These are phyloP conservation scores for Lophius piscatorius DNA, from an alignment of 2,113 vertebrate species.

Conservation along the genomic window DNA sequence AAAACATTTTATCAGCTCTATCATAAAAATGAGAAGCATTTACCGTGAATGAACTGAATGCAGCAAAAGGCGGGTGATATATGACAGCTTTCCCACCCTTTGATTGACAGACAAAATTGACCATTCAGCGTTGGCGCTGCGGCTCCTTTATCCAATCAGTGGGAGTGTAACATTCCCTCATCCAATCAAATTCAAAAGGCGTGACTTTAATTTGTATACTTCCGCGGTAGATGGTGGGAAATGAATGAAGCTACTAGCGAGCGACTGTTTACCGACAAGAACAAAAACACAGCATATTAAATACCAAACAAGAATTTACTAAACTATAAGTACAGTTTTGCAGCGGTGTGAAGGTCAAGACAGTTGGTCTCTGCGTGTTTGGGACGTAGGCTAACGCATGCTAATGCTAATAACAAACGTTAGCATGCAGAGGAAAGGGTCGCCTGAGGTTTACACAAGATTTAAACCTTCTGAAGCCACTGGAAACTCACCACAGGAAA, in stretches of 20 bases:
- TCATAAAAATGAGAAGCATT: no score
- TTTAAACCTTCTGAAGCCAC: conserved; percentile 12
- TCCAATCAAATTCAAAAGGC: conserved; percentile 47
- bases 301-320: not conserved
- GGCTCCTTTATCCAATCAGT: conserved; percentile 32
- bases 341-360: no score
- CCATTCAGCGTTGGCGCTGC: conserved; percentile 24
- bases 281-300: not conserved
- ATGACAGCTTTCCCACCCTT: no score
- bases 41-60: no score
- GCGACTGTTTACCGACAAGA: not conserved
- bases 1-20: no score
- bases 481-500: not conserved
- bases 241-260: conserved; percentile 27
- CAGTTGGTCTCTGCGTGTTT: not conserved
- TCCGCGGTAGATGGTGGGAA: not conserved
- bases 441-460: conserved; percentile 4
- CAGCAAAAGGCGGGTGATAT: no score
- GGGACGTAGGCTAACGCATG: not conserved
- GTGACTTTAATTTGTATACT: not conserved
- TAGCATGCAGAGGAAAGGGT: conserved; percentile 48
- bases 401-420: conserved; percentile 44
- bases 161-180: not conserved
- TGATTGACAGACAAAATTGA: no score
- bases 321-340: not conserved